Evolutionary conservation across 2,797 vertebrate species (phyloP).

Genomic region (Premnoplex brunnescens): DNA sequence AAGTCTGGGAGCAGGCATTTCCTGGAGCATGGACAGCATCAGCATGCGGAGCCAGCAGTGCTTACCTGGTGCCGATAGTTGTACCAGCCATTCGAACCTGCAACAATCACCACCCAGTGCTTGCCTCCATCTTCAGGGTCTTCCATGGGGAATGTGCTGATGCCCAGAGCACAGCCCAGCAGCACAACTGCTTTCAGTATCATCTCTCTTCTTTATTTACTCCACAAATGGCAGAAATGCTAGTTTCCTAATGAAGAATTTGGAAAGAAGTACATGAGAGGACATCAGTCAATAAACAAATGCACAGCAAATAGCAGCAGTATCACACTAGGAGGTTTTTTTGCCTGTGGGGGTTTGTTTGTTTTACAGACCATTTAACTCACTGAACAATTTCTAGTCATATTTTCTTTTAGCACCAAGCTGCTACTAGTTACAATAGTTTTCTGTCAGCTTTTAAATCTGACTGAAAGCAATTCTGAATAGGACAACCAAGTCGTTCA

Average conservation of each 20-base stretch:
- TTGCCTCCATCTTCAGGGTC: constrained; percentile 81
- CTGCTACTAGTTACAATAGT: neutral
- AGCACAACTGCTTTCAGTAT: constrained; percentile 52
- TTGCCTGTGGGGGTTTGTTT: neutral
- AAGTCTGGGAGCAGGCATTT: neutral
- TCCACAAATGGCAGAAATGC: neutral
- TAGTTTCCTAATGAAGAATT: constrained; percentile 6
- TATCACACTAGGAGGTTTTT: neutral
- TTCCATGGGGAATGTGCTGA: constrained; percentile 60
- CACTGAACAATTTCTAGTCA: neutral
- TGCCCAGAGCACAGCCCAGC: constrained; percentile 72
- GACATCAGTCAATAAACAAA: neutral
- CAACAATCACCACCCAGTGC: constrained; percentile 94
- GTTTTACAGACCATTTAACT: neutral
- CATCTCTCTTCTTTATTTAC: constrained; percentile 69
- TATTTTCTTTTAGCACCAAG: neutral
- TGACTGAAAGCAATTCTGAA: neutral
- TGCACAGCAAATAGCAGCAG: neutral
- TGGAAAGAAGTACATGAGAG: neutral
- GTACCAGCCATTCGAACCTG: constrained; percentile 92
- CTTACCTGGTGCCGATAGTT: constrained; percentile 98
- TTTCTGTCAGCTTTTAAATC: constrained; percentile 29
- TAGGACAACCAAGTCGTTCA: constrained; percentile 28
- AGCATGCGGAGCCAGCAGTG: neutral
- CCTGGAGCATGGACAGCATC: neutral